Percentiles rank a stretch among this genome's conserved stretches.
phyloP scores from a whole-genome alignment of 2,797 vertebrate genomes.

The Triplophysa bombifrons region DNA sequence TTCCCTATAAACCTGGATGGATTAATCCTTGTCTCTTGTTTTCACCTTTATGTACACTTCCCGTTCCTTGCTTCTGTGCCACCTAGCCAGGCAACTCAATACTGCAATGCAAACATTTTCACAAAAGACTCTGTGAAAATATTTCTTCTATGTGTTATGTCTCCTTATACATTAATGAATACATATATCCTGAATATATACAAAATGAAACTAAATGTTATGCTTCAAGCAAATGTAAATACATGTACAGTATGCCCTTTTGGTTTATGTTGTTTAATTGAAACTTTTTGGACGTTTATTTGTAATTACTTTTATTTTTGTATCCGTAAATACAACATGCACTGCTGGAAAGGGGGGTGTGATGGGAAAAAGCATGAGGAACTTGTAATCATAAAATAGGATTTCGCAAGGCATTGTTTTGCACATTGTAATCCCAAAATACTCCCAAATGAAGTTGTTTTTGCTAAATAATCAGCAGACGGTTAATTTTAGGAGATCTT shows the following conservation, averaged over 20 bases:
- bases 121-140: slow-evolving; percentile 73
- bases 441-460: neutral
- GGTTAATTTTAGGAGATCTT: slow-evolving; percentile 7
- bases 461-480: slow-evolving; percentile 10
- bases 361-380: slow-evolving; percentile 72
- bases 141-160: slow-evolving; percentile 80
- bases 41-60: slow-evolving; percentile 65
- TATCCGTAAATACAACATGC: slow-evolving; percentile 66
- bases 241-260: slow-evolving; percentile 76
- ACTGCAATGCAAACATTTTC: slow-evolving; percentile 75
- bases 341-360: slow-evolving; percentile 70
- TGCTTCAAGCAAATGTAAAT: slow-evolving; percentile 75
- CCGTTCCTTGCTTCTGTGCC: slow-evolving; percentile 40
- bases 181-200: slow-evolving; percentile 78
- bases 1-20: slow-evolving; percentile 58
- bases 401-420: slow-evolving; percentile 47
- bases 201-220: slow-evolving; percentile 78
- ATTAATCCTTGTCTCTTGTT: slow-evolving; percentile 64
- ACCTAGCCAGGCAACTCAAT: slow-evolving; percentile 70
- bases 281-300: slow-evolving; percentile 67
- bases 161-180: slow-evolving; percentile 76
- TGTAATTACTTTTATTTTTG: slow-evolving; percentile 74
- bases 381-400: slow-evolving; percentile 56
- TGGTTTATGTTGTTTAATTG: slow-evolving; percentile 66
- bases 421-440: slow-evolving; percentile 29